phyloP scores from a whole-genome alignment of 2,888 invertebrate species.

The Caenorhabditis imperialis region DNA sequence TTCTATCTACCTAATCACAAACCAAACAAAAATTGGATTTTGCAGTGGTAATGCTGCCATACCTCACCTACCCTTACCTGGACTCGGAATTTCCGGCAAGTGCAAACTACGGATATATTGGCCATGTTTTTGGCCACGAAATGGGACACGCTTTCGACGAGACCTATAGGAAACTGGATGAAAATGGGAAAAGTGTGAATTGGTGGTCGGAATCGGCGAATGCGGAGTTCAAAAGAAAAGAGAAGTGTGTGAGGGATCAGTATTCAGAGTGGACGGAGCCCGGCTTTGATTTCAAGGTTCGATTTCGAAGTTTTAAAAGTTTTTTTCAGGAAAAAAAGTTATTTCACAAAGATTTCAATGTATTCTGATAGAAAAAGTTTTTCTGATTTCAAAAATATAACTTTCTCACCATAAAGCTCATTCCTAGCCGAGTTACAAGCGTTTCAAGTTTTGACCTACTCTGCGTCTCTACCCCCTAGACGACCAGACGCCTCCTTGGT shows the following conservation, averaged over 20 bases:
- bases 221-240: conserved; percentile 7
- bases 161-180: conserved; percentile 13
- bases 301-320: background rate
- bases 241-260: conserved; percentile 27
- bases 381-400: too few relatives aligned
- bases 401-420: too few relatives aligned
- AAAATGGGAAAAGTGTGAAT: background rate
- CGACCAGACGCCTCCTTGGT: too few relatives aligned
- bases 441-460: too few relatives aligned
- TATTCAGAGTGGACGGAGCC: conserved; percentile 26
- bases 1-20: background rate
- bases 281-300: conserved; percentile 7
- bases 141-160: conserved; percentile 37
- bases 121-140: conserved; percentile 19
- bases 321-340: too few relatives aligned
- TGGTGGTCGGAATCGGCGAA: conserved; percentile 15
- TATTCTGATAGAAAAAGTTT: too few relatives aligned
- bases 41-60: conserved; percentile 14
- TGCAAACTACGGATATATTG: conserved; percentile 11
- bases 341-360: too few relatives aligned
- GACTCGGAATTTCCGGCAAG: conserved; percentile 6
- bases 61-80: conserved; percentile 11
- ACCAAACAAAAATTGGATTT: background rate
- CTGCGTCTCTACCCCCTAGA: too few relatives aligned
- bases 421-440: too few relatives aligned